phyloP scores from a whole-genome alignment of 2,797 vertebrate genomes.

The Hypotaenidia okinawae region DNA sequence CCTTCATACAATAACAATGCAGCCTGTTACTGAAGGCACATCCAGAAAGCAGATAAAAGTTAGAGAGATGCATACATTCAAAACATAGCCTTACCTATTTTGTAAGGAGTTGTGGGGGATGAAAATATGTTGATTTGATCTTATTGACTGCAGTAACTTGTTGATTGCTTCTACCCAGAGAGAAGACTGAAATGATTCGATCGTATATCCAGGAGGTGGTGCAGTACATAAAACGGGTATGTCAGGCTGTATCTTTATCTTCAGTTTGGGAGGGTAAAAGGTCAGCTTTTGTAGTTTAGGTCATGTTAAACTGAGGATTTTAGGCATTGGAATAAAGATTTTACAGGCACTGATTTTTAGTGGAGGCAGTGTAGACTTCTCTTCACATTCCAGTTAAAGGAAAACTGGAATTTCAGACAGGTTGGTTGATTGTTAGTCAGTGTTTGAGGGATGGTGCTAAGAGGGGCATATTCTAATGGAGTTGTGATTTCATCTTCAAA shows the following conservation, averaged over 20 bases:
- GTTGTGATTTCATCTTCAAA: neutral
- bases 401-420: neutral
- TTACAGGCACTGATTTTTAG: neutral
- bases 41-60: neutral
- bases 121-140: neutral
- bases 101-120: neutral
- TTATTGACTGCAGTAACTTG: neutral
- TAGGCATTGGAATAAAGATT: neutral
- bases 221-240: conserved; percentile 95
- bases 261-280: neutral
- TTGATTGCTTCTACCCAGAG: conserved; percentile 77
- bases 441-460: neutral
- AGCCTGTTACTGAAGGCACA: fast-evolving
- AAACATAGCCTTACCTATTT: neutral
- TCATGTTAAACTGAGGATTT: neutral
- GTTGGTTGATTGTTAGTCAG: neutral
- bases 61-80: neutral
- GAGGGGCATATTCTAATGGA: neutral
- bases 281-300: neutral
- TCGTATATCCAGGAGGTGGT: conserved; percentile 97
- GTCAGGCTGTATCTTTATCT: neutral
- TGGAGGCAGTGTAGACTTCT: neutral
- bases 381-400: neutral
- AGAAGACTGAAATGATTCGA: conserved; percentile 97
- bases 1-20: fast-evolving